Percentiles rank a stretch among this genome's conserved stretches.
Conservation (phyloP, 2,888 invertebrate species). For the Apotomis betuletana region DNA sequence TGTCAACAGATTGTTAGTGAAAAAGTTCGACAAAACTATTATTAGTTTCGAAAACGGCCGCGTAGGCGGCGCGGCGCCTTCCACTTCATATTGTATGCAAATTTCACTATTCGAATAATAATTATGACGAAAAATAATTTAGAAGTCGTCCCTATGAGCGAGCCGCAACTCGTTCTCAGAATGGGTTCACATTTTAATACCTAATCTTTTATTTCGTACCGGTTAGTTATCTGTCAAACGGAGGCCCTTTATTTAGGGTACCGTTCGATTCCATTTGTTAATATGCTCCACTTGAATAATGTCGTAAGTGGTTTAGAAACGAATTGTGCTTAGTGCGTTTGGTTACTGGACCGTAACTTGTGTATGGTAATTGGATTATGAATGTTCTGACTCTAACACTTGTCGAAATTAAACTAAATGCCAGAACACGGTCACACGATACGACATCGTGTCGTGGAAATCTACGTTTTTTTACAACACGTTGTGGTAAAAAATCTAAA, state of each 20-base stretch:
- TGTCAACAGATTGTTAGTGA: conserved; percentile 18
- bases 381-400: background rate
- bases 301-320: background rate
- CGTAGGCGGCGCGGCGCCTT: conserved; percentile 71
- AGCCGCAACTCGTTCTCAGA: conserved; percentile 59
- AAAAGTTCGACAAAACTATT: conserved; percentile 43
- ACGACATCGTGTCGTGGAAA: no score
- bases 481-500: no score
- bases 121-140: conserved; percentile 71
- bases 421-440: no score
- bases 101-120: conserved; percentile 72
- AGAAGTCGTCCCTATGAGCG: conserved; percentile 62
- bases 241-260: conserved; percentile 39
- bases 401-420: background rate
- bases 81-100: conserved; percentile 80
- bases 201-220: conserved; percentile 47
- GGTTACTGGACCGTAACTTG: background rate
- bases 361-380: background rate
- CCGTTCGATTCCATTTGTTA: conserved; percentile 33
- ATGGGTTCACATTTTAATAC: conserved; percentile 48
- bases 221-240: conserved; percentile 46
- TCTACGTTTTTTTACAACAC: no score
- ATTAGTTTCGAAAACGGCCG: conserved; percentile 47
- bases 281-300: conserved; percentile 1
- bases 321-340: background rate